phyloP scores from a whole-genome alignment of 2,797 vertebrate genomes.

The Rhynchotus rufescens region DNA sequence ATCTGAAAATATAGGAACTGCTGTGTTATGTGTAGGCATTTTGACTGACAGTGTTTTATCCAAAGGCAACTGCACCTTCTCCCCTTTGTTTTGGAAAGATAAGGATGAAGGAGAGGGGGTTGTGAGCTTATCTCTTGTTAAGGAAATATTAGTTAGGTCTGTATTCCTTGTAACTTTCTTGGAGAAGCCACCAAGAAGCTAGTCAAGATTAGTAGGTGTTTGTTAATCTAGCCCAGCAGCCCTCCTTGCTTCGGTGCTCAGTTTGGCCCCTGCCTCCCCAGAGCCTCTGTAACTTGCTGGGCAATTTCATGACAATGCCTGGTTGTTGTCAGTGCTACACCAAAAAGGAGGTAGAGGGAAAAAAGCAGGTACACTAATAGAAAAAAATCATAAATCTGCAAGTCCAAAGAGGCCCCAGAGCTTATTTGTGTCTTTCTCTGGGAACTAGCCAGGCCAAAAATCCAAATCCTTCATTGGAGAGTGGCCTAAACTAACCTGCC shows the following conservation, averaged over 20 bases:
- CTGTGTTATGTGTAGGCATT: neutral
- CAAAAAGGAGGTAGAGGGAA: conserved; percentile 6
- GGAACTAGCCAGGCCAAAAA: neutral
- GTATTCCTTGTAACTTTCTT: neutral
- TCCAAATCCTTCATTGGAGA: neutral
- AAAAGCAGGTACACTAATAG: neutral
- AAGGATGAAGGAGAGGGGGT: neutral
- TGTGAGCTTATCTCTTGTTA: neutral
- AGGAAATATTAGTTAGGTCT: neutral
- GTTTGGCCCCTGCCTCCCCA: neutral
- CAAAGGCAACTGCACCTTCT: neutral
- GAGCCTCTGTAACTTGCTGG: neutral
- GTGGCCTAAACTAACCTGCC: neutral
- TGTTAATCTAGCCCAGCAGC: neutral
- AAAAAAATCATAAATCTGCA: neutral
- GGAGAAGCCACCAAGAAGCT: neutral
- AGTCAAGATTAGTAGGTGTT: neutral
- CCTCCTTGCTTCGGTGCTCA: neutral
- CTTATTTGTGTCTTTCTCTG: neutral
- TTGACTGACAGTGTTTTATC: neutral
- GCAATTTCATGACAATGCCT: neutral
- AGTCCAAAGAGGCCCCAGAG: neutral
- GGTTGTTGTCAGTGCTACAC: neutral
- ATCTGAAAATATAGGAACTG: neutral
- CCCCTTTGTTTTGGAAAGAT: neutral